A percentile compares a stretch with the other conserved stretches of the same genome.
Conservation (phyloP, 37 sponge, comb jelly and placozoan species). For the Spongilla lacustris region DNA sequence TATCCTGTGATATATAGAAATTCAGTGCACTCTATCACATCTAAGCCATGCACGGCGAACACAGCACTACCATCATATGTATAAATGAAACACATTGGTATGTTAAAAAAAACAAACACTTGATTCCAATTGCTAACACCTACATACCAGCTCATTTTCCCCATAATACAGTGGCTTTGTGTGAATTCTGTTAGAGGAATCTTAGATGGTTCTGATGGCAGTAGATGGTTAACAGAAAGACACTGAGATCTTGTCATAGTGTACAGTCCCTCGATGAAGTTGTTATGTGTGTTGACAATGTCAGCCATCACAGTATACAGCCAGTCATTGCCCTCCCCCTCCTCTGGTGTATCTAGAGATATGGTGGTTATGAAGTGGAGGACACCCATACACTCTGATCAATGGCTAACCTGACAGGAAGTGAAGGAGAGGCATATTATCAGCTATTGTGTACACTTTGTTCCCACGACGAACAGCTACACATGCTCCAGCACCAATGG, state of each 20-base stretch:
- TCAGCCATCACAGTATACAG: constrained; percentile 63
- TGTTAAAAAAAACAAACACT: too few relatives aligned
- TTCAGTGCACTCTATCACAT: too few relatives aligned
- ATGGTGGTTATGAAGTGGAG: not conserved
- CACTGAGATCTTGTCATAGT: not conserved
- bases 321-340: constrained; percentile 80
- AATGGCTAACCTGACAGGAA: constrained; percentile 67
- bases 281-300: constrained; percentile 62
- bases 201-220: constrained; percentile 53
- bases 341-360: constrained; percentile 45
- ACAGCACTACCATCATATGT: not conserved
- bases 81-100: too few relatives aligned
- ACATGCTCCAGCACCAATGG: constrained; percentile 87
- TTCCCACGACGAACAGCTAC: constrained; percentile 66
- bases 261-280: constrained; percentile 50
- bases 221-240: constrained; percentile 27
- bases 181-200: constrained; percentile 38
- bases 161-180: constrained; percentile 36
- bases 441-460: constrained; percentile 70
- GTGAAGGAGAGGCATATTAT: constrained; percentile 69
- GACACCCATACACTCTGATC: not conserved
- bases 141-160: constrained; percentile 18
- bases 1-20: not conserved
- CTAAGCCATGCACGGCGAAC: too few relatives aligned
- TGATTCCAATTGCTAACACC: too few relatives aligned